Conservation (phyloP, 2,888 invertebrate species). For the Lasioglossum leucozonium region DNA sequence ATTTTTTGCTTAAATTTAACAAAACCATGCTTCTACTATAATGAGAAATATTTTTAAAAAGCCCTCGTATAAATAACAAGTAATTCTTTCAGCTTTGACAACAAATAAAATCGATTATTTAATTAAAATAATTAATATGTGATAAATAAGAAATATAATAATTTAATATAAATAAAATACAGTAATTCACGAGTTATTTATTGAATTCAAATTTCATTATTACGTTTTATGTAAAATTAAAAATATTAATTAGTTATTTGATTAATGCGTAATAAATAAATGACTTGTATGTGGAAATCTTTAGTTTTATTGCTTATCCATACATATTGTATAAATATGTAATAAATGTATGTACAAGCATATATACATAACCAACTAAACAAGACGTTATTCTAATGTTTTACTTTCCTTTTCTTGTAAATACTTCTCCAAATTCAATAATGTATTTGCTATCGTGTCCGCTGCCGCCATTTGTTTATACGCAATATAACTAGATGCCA, state of each 20-base stretch:
- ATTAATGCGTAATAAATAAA: background rate
- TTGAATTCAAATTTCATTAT: background rate
- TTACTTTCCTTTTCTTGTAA: background rate
- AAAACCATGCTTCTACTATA: background rate
- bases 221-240: background rate
- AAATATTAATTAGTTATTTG: background rate
- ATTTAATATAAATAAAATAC: background rate
- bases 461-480: slow-evolving; percentile 86
- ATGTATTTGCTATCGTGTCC: background rate
- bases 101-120: background rate
- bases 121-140: background rate
- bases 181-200: background rate
- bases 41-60: background rate
- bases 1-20: background rate
- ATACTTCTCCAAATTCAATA: background rate
- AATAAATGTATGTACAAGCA: background rate
- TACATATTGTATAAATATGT: background rate
- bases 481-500: slow-evolving; percentile 87
- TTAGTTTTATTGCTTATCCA: background rate
- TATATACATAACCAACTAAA: slow-evolving; percentile 1
- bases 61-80: background rate
- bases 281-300: background rate
- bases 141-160: background rate
- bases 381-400: background rate
- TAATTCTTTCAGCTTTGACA: background rate